Conservation (phyloP, 2,888 invertebrate genomes). For the Rambutsinella grinnellia region DNA sequence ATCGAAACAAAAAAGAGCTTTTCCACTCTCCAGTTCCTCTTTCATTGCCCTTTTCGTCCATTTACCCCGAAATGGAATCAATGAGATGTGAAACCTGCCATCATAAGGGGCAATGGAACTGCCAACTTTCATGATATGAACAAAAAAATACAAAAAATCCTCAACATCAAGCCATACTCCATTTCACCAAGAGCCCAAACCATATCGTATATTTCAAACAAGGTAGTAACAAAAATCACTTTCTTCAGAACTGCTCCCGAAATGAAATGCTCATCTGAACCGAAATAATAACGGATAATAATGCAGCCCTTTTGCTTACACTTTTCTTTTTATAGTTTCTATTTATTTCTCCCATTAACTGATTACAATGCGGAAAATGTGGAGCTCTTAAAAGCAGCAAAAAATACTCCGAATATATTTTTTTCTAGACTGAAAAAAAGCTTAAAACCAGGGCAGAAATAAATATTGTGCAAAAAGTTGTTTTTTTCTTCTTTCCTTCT, state of each 20-base stretch:
- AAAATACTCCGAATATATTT: slow-evolving; percentile 3
- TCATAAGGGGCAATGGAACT: neutral
- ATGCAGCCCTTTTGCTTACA: neutral
- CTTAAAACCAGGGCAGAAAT: neutral
- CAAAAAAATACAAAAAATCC: too few species aligned
- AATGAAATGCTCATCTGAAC: slow-evolving; percentile 16
- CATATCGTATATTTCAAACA: neutral
- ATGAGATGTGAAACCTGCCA: slow-evolving; percentile 33
- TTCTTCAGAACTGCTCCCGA: neutral
- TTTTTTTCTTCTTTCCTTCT: slow-evolving; percentile 9
- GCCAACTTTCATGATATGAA: neutral
- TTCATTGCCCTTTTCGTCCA: slow-evolving; percentile 1
- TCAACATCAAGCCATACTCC: neutral
- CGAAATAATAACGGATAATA: neutral
- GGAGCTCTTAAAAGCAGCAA: neutral
- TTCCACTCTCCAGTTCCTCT: neutral
- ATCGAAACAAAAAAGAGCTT: too few species aligned
- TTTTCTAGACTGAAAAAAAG: slow-evolving; percentile 6
- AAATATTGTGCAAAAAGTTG: slow-evolving; percentile 2
- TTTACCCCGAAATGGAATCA: slow-evolving; percentile 20
- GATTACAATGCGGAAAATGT: slow-evolving; percentile 47
- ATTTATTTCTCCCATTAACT: slow-evolving; percentile 51
- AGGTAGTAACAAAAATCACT: neutral
- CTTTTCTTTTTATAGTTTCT: slow-evolving; percentile 32
- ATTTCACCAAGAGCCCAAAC: neutral